These are phyloP conservation scores for Formicarius rufipectus DNA, from an alignment of 2,113 vertebrate species.

Conservation along the genomic window DNA sequence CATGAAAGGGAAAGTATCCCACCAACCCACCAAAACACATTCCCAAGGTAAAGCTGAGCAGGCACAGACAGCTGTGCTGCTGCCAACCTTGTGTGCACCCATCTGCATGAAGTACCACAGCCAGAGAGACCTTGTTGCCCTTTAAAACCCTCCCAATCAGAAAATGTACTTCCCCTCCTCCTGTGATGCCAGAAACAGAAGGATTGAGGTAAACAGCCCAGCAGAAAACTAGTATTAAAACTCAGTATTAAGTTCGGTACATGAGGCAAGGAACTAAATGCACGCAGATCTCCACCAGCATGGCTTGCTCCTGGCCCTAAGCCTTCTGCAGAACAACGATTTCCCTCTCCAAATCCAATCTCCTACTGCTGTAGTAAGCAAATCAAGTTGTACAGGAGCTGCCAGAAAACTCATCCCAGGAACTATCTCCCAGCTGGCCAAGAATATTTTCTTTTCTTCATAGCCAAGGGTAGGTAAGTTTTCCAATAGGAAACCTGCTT, in stretches of 20 bases:
- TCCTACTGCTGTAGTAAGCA: neutral
- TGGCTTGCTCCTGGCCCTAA: fast-evolving
- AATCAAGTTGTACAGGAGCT: neutral
- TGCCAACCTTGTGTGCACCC: neutral
- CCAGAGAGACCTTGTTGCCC: neutral
- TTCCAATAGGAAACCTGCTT: neutral
- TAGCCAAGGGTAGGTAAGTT: neutral
- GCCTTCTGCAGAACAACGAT: neutral
- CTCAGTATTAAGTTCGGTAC: neutral
- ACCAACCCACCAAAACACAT: neutral
- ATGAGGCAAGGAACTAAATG: neutral
- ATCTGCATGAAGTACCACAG: neutral
- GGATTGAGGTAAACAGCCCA: neutral
- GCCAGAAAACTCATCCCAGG: neutral
- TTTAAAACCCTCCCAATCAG: neutral
- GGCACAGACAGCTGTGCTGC: neutral
- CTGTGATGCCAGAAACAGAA: neutral
- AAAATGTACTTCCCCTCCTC: neutral
- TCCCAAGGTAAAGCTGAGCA: neutral
- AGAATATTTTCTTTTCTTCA: neutral
- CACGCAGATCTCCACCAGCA: neutral
- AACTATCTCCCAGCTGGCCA: neutral
- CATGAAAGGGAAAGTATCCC: fast-evolving
- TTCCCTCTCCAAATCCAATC: neutral
- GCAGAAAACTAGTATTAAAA: neutral